These are phyloP conservation scores for Reticulitermes lucifugus DNA, from an alignment of 2,888 invertebrate species.

Conservation along the genomic window DNA sequence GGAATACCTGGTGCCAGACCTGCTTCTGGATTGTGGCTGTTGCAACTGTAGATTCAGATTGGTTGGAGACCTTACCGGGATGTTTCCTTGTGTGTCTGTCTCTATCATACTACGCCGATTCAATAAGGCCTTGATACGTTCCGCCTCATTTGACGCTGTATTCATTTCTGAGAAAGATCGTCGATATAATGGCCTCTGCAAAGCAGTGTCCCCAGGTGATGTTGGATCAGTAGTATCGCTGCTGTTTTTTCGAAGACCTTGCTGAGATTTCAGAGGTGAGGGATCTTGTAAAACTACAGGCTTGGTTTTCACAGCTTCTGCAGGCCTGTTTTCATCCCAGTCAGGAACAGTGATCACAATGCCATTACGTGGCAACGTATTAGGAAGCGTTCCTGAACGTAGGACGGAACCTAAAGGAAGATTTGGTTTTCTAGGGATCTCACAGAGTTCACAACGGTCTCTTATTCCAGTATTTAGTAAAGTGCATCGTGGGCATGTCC, in stretches of 20 bases:
- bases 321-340: conserved; percentile 64
- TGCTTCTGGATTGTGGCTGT: conserved; percentile 46
- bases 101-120: conserved; percentile 61
- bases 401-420: conserved; percentile 51
- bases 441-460: conserved; percentile 80
- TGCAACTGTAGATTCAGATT: conserved; percentile 63
- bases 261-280: conserved; percentile 17
- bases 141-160: conserved; percentile 57
- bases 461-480: conserved; percentile 76
- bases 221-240: not conserved
- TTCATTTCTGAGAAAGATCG: conserved; percentile 66
- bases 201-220: conserved; percentile 39
- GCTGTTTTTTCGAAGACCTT: conserved; percentile 26
- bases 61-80: conserved; percentile 61
- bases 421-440: conserved; percentile 70
- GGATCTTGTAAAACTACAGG: conserved; percentile 25
- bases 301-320: conserved; percentile 59
- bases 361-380: conserved; percentile 64
- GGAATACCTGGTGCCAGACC: conserved; percentile 57
- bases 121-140: conserved; percentile 54
- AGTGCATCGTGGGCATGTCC: conserved; percentile 82
- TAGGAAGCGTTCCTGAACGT: conserved; percentile 55
- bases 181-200: conserved; percentile 63
- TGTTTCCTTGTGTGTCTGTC: conserved; percentile 56
- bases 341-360: conserved; percentile 66